Conservation (phyloP, 2,888 invertebrate genomes). For the Leistus spinibarbis region DNA sequence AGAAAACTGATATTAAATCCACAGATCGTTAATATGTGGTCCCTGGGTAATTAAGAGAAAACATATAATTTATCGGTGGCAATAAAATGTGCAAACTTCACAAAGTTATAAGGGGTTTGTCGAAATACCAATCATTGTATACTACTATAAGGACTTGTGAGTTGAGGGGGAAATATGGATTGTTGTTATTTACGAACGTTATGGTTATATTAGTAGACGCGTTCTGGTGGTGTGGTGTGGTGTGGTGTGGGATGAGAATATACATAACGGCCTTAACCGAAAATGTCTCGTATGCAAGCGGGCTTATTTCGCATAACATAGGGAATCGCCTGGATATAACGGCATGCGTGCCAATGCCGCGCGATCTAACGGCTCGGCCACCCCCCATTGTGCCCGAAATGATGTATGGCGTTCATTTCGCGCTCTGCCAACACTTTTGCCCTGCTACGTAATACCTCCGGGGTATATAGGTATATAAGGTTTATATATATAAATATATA, state of each 20-base stretch:
- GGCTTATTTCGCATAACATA: slow-evolving; percentile 15
- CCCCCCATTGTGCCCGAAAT: slow-evolving; percentile 50
- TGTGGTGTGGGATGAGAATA: neutral
- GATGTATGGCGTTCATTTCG: slow-evolving; percentile 55
- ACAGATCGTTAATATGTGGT: neutral
- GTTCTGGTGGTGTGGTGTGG: neutral
- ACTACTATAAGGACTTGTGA: neutral
- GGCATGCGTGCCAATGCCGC: slow-evolving; percentile 1
- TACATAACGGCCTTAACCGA: neutral
- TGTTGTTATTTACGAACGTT: neutral
- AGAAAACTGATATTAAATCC: neutral
- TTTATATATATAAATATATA: neutral
- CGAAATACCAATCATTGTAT: neutral
- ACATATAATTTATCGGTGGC: too few species aligned
- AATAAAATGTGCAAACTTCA: neutral
- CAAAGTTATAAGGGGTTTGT: neutral
- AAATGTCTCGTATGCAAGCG: slow-evolving; percentile 1
- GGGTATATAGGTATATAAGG: neutral
- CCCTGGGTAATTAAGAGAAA: neutral
- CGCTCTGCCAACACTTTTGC: slow-evolving; percentile 8
- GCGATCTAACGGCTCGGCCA: slow-evolving; percentile 5
- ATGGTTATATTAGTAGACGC: neutral
- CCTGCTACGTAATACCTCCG: neutral
- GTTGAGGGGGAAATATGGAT: neutral
- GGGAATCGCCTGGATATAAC: neutral